Percentiles rank a stretch among this genome's conserved stretches.
These are phyloP conservation scores for Drosophila seguyi DNA, from an alignment of 1,140 invertebrate species.

Conservation along the genomic window DNA sequence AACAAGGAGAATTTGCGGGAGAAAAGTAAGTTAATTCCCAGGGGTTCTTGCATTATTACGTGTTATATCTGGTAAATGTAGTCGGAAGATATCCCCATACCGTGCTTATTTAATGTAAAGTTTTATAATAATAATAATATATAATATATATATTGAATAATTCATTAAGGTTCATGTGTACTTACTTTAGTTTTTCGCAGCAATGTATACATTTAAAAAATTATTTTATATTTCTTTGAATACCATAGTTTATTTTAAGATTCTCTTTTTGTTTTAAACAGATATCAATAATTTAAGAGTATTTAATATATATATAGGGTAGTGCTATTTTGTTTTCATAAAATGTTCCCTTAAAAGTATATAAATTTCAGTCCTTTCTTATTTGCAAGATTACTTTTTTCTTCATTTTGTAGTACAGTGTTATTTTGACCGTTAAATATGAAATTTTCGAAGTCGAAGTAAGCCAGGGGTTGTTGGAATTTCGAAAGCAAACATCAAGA, in stretches of 20 bases:
- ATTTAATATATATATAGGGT: background rate
- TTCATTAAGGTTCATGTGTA: background rate
- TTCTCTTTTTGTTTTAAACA: too few relatives aligned
- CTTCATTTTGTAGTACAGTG: conserved; percentile 9
- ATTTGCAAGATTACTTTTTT: too few relatives aligned
- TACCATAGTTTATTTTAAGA: too few relatives aligned
- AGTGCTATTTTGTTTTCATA: background rate
- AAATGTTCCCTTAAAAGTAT: background rate
- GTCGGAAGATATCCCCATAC: background rate
- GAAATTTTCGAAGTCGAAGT: conserved; percentile 26
- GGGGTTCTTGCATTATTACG: background rate
- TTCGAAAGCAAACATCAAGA: background rate
- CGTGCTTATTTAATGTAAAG: background rate
- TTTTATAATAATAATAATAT: too few relatives aligned
- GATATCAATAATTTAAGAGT: background rate
- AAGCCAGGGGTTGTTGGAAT: conserved; percentile 8
- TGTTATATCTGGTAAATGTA: background rate
- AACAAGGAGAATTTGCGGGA: too few relatives aligned
- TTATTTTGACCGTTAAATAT: conserved; percentile 9
- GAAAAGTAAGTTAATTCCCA: conserved; percentile 9
- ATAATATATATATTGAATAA: too few relatives aligned
- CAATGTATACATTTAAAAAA: background rate
- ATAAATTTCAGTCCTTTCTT: background rate
- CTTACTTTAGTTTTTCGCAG: background rate
- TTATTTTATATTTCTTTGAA: background rate